Percentiles rank a stretch among this genome's conserved stretches.
These are phyloP conservation scores for Atopsyche davidsoni DNA, from an alignment of 1,140 invertebrate genomes.

Conservation along the genomic window DNA sequence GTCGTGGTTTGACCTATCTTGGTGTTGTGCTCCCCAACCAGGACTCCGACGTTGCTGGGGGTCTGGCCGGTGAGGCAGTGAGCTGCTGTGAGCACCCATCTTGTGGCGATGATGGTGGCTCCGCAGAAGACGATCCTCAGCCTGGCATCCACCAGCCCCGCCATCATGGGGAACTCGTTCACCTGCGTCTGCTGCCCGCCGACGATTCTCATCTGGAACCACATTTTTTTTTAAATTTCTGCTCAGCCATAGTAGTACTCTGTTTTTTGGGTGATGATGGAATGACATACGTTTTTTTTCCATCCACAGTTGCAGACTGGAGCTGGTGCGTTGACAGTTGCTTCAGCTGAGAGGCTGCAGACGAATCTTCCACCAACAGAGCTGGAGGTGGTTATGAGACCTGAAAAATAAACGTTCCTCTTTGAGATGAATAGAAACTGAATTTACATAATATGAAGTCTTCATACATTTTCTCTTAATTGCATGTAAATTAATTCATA, in stretches of 20 bases:
- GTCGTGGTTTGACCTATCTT: slow-evolving; percentile 30
- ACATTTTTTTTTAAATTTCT: too few species aligned
- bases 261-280: too few species aligned
- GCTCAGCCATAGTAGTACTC: too few species aligned
- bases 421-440: too few species aligned
- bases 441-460: too few species aligned
- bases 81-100: slow-evolving; percentile 62
- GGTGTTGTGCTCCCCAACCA: slow-evolving; percentile 53
- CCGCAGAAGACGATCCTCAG: slow-evolving; percentile 53
- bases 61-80: slow-evolving; percentile 53
- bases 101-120: slow-evolving; percentile 54
- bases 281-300: slow-evolving; percentile 45
- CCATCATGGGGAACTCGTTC: slow-evolving; percentile 65
- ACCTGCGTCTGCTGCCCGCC: slow-evolving; percentile 52
- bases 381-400: slow-evolving; percentile 35
- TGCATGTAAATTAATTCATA: too few species aligned
- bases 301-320: slow-evolving; percentile 52
- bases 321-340: too few species aligned
- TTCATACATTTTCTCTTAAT: too few species aligned
- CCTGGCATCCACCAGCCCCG: slow-evolving; percentile 45
- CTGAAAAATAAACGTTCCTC: too few species aligned
- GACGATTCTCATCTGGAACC: slow-evolving; percentile 52
- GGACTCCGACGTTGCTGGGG: slow-evolving; percentile 34
- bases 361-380: slow-evolving; percentile 46
- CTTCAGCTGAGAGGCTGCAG: slow-evolving; percentile 42